Evolutionary conservation across 2,888 invertebrate species (phyloP), one percentile per base, ranked within the genome.

Genomic region (Temnothorax unifasciatus): DNA sequence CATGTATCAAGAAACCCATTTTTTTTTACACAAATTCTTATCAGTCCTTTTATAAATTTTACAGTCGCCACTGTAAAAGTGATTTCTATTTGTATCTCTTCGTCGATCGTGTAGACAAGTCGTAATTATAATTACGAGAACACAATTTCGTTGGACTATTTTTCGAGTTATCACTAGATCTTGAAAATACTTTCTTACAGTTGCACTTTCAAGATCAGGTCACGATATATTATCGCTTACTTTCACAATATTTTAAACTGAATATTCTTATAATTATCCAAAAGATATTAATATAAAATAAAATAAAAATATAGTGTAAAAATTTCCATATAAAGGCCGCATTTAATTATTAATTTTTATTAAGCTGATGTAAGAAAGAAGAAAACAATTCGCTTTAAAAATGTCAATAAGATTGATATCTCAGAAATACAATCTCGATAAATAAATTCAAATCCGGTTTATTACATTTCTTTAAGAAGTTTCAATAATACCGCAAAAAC

Each of bases 21-120:
- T 29, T 57, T 91, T 92, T 92, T 77, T 75, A 59, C 50, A 52
- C 54, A 29, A 29, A 29, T 29, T 29, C 29, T 29, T 29, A 29
- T 29, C 29, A 29, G 0, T 29, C 29, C 3, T 29, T 29, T 29
- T 3, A 29, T 29, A 29, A 29, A 29, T 29, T 29, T 29, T 0
- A 29, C 29, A 29, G 29, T 29, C 3, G 0, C 29, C 29, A 29
- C 29, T 29, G 3, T 29, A 29, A 29, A 29, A 29, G 29, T 29
- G 29, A 29, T 29, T 29, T 29, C 3, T 29, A 29, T 29, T 29
- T 29, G 29, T 29, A 29, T 29, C 29, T 29, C 29, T 29, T 29
- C 29, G 29, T 29, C 29, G 29, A 29, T 3, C 29, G 29, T 29
- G 29, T 29, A 29, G 29, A 29, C 29, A 29, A 29, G 29, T 29